Evolutionary conservation across 2,797 vertebrate genomes (phyloP), one percentile per base, ranked within the genome.

Genomic region (Pelobates cultripes): DNA sequence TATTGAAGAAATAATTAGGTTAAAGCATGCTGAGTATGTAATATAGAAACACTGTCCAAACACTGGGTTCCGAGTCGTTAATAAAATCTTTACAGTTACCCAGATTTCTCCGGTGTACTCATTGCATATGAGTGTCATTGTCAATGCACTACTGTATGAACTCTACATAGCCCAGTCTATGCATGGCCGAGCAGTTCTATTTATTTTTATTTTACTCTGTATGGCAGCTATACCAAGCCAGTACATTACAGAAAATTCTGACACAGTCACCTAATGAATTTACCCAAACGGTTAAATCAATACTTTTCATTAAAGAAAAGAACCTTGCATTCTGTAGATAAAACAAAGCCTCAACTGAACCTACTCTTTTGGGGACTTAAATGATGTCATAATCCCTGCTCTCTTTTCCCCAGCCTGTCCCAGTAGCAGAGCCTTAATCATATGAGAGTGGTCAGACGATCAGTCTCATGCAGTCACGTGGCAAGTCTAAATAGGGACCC

Each of bases 401-500:
- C 41, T 53, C 17, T 70, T 57, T 15, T 60, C 57, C 66, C 47
- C 2, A 45, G n/a, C 57, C 43, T 40, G 43, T 70, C 10, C 4
- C 12, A 70, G 51, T 42, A 47, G 57, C 73, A 64, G 57, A 66
- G 69, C 68, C 64, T 47, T 70, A 67, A 78, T 78, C n/a, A 69
- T 78, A 77, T 82, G 57, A 78, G 70, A 57, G 63, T 69, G 70
- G 75, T 83, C 75, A 74, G 70, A 69, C 70, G 40, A 74, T 60
- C 67, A 43, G 57, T 68, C 67, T 55, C 79, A 14, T 14, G 61
- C 43, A 57, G 53, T 68, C 76, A 83, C 64, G 45, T 83, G 81
- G 77, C 42, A 17, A 17, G 17, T 47, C 43, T 73, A 73, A 74
- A 73, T 72, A 40, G 76, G 47, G 70, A 78, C 81, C 81, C 71